phyloP scores from a whole-genome alignment of 2,888 invertebrate species.

The Margaritifera margaritifera region DNA sequence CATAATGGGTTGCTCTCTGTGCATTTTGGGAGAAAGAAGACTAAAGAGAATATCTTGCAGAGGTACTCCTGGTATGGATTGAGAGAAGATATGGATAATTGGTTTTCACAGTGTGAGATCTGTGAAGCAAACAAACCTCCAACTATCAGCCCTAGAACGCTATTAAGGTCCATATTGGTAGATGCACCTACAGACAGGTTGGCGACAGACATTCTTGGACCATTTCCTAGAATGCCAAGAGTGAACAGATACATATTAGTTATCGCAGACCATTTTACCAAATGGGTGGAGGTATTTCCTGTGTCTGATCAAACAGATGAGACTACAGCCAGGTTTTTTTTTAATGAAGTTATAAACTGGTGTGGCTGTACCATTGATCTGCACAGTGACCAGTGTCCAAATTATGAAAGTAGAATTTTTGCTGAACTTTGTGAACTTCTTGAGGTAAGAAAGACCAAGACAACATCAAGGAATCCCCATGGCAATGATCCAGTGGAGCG shows the following conservation, averaged over 20 bases:
- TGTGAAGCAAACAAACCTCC: no score
- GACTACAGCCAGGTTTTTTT: conserved; percentile 4
- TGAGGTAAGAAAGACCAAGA: no score
- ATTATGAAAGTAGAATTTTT: conserved; percentile 7
- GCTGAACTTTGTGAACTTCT: conserved; percentile 6
- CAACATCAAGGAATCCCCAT: no score
- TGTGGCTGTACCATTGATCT: no score
- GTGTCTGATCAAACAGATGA: no score
- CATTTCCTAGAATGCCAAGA: no score
- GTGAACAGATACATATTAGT: no score
- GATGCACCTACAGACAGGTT: conserved; percentile 12
- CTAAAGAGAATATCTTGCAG: conserved; percentile 18
- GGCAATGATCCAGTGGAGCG: no score
- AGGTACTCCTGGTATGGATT: conserved; percentile 30
- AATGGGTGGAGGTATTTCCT: no score
- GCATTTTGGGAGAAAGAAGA: conserved; percentile 30
- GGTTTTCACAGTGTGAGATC: no score
- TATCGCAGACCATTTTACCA: no score
- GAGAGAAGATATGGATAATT: conserved; percentile 15
- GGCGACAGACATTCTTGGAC: conserved; percentile 15
- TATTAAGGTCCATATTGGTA: conserved; percentile 10
- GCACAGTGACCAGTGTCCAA: conserved; percentile 4
- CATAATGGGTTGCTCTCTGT: conserved; percentile 20
- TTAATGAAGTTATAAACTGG: background rate
- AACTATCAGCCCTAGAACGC: conserved; percentile 4